Base-by-base conservation (phyloP, 2,888 invertebrate genomes). In the Metopia argyrocephala region DNA sequence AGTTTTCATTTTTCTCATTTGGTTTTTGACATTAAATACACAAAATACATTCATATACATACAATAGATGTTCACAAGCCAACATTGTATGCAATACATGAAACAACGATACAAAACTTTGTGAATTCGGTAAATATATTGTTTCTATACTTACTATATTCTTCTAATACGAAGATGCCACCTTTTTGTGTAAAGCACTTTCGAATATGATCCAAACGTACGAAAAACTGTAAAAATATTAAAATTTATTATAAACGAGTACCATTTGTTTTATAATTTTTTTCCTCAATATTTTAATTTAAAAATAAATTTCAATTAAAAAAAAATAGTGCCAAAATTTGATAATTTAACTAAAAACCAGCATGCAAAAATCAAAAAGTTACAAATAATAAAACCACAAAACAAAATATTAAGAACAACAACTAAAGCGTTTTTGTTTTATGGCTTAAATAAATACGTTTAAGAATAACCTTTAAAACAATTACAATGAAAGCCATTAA, bases 131-230 rank as follows among this genome's bases (percentile, higher is more conserved):
- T n/a, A n/a, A n/a, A n/a, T n/a, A n/a, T n/a, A n/a, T n/a, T n/a
- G n/a, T n/a, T n/a, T n/a, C n/a, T n/a, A n/a, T 84, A 96, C 98
- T 97, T 94, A 99, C 99, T 99, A 92, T 96, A 99, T 94, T 99
- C 99, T 93, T 99, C 99, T 91, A 99, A 94, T 90, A 99, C 96
- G 93, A 99, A 99, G 91, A 99, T 96, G 91, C 98, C 98, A 91
- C 98, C 99, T 91, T 98, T 98, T 92, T 97, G 98, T 82, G 99
- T 98, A 93, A 98, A 99, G 93, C 99, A 99, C 93, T 99, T 99
- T 92, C 98, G 95, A 92, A 99, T 99, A 92, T 98, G 98, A 92
- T 97, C 96, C 92, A 99, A 94, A 91, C 98, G 96, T 91, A 99
- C 98, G 93, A 99, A 99, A 93, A 98, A 99, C 98, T 99, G 95